phyloP scores from a whole-genome alignment of 2,113 vertebrate species.

The Delphinus delphis region DNA sequence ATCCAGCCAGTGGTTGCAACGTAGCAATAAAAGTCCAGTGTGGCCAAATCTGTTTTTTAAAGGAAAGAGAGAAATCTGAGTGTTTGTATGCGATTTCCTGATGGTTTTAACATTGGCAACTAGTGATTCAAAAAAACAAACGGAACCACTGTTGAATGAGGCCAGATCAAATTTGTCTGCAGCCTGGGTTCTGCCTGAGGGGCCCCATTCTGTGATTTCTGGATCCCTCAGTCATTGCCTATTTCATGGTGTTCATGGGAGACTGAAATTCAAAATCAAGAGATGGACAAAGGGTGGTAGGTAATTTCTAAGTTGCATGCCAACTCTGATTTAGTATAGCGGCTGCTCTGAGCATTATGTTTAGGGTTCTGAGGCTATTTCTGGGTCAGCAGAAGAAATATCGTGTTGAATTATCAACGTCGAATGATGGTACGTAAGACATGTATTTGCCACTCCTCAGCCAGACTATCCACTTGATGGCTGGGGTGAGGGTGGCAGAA shows the following conservation, averaged over 20 bases:
- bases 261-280: background rate
- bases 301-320: background rate
- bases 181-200: background rate
- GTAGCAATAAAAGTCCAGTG: background rate
- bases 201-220: background rate
- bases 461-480: background rate
- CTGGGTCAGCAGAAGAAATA: background rate
- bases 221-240: background rate
- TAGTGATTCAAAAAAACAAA: background rate
- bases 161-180: background rate
- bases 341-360: background rate
- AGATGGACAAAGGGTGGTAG: background rate
- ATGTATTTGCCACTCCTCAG: background rate
- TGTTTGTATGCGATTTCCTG: background rate
- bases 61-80: background rate
- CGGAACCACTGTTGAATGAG: background rate
- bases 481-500: background rate
- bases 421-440: background rate
- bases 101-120: background rate
- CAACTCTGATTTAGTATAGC: background rate
- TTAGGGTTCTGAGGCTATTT: background rate
- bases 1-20: background rate
- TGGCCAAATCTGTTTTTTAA: background rate
- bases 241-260: background rate
- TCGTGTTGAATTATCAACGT: background rate